Conservation (phyloP, 2,888 invertebrate species). For the Ischnus inquisitorius region DNA sequence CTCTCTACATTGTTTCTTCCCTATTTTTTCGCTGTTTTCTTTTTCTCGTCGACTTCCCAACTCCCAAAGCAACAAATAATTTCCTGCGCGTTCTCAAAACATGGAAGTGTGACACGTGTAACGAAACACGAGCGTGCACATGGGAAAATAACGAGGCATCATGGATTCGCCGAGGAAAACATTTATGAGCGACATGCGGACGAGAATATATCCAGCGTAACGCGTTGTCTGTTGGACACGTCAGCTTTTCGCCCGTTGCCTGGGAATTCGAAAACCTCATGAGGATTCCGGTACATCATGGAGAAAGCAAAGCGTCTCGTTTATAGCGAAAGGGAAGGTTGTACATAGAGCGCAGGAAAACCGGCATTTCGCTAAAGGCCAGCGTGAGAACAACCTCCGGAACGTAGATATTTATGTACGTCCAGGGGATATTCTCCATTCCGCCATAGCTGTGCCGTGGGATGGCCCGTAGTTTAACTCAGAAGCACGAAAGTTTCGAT, state of each 20-base stretch:
- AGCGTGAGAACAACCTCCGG: background rate
- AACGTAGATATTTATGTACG: slow-evolving; percentile 46
- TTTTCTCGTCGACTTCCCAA: background rate
- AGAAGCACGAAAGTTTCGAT: slow-evolving; percentile 30
- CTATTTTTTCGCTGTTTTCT: background rate
- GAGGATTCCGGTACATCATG: background rate
- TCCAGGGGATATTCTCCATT: slow-evolving; percentile 8
- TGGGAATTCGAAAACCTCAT: background rate
- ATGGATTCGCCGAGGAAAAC: background rate
- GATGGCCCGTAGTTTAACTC: slow-evolving; percentile 8
- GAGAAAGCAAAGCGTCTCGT: background rate
- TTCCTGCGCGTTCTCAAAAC: background rate
- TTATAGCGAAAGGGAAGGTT: background rate
- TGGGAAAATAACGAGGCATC: background rate
- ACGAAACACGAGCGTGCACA: background rate
- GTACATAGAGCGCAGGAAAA: background rate
- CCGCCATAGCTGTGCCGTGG: background rate
- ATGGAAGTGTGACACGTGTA: background rate
- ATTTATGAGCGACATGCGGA: slow-evolving; percentile 24
- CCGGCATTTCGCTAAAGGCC: background rate
- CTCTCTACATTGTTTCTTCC: background rate
- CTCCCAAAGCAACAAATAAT: background rate
- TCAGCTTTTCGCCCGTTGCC: slow-evolving; percentile 12
- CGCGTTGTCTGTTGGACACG: background rate
- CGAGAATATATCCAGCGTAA: background rate